Evolutionary conservation across 2,888 invertebrate species (phyloP).

Genomic region (Ochropleura plecta): DNA sequence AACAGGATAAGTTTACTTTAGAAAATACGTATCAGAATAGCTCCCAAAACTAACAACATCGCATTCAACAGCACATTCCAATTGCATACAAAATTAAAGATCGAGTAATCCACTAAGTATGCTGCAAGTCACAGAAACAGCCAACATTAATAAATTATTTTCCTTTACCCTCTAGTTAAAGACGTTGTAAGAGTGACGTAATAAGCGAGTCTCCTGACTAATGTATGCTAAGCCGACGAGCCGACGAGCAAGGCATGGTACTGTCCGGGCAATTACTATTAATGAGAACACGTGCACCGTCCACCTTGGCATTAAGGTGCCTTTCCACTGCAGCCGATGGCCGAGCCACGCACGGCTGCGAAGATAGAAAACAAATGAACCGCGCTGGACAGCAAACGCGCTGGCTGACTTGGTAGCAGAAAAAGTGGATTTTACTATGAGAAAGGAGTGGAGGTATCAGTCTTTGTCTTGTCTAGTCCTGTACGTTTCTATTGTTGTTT

Average conservation of each 20-base stretch:
- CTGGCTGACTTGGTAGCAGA: not conserved
- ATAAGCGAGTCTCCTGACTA: conserved; percentile 25
- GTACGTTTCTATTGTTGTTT: not conserved
- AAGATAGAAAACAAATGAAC: not conserved
- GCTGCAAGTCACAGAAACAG: not conserved
- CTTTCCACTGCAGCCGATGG: not conserved
- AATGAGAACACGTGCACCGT: conserved; percentile 21
- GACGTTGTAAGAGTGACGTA: conserved; percentile 21
- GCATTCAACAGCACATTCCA: not conserved
- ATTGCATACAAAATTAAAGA: not conserved
- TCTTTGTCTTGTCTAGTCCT: not conserved
- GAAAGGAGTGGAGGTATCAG: not conserved
- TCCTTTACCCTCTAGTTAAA: conserved; percentile 17
- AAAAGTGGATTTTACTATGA: not conserved
- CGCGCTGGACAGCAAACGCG: not conserved
- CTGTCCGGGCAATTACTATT: conserved; percentile 35
- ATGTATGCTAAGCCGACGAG: conserved; percentile 42
- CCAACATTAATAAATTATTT: not conserved
- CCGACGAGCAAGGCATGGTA: not conserved
- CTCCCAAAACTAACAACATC: not conserved
- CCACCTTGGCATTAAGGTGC: not conserved
- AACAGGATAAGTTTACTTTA: not conserved
- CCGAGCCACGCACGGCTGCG: not conserved
- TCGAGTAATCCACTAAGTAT: not conserved
- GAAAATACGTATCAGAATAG: not conserved